These are phyloP conservation scores for Mythimna vitellina DNA, from an alignment of 2,888 invertebrate species.

Conservation along the genomic window DNA sequence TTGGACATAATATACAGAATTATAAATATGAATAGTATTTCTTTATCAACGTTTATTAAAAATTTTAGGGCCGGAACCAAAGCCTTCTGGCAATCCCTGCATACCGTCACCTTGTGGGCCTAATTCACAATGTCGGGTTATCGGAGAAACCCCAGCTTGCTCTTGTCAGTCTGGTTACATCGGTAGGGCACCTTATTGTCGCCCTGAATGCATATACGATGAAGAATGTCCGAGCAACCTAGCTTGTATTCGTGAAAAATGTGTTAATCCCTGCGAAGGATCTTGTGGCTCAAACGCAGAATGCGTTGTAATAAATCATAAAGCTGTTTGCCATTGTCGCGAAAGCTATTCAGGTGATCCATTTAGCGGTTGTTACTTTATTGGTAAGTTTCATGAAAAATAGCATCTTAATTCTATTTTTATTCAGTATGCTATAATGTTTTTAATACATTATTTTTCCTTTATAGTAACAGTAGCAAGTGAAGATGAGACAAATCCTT, in stretches of 20 bases:
- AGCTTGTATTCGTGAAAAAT: slow-evolving; percentile 95
- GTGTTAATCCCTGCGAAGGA: slow-evolving; percentile 95
- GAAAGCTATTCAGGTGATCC: slow-evolving; percentile 96
- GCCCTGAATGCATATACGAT: slow-evolving; percentile 96
- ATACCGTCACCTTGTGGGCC: slow-evolving; percentile 96
- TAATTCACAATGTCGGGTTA: slow-evolving; percentile 95
- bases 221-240: slow-evolving; percentile 96
- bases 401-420: not conserved
- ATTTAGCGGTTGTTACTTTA: slow-evolving; percentile 93
- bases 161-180: slow-evolving; percentile 95
- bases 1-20: not conserved
- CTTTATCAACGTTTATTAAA: slow-evolving; percentile 11
- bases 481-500: slow-evolving; percentile 93
- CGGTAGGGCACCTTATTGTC: slow-evolving; percentile 96
- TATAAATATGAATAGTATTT: not conserved
- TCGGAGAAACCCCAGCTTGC: slow-evolving; percentile 94
- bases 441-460: slow-evolving; percentile 39
- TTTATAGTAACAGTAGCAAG: slow-evolving; percentile 90
- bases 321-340: slow-evolving; percentile 95
- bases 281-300: slow-evolving; percentile 95
- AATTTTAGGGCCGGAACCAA: slow-evolving; percentile 88
- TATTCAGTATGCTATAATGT: not conserved
- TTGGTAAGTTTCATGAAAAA: slow-evolving; percentile 76
- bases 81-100: slow-evolving; percentile 93
- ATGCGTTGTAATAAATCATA: slow-evolving; percentile 95